phyloP scores from a whole-genome alignment of 2,888 invertebrate genomes.

The Sericinus montela region DNA sequence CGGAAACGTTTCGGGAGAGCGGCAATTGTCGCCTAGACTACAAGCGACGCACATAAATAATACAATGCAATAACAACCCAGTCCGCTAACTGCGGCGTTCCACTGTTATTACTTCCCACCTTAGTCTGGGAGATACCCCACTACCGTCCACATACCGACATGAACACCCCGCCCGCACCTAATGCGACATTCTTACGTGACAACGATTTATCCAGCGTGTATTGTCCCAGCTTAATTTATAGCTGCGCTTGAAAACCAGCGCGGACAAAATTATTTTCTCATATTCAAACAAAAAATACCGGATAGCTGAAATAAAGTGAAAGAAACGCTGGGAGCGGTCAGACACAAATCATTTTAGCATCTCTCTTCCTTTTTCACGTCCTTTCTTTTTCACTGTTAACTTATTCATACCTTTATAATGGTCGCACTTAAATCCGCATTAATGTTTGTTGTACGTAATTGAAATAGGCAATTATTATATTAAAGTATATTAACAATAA shows the following conservation, averaged over 20 bases:
- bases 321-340: slow-evolving; percentile 13
- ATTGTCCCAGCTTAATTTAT: slow-evolving; percentile 72
- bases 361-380: slow-evolving; percentile 9
- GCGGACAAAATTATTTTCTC: slow-evolving; percentile 54
- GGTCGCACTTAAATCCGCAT: neutral
- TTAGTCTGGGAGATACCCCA: slow-evolving; percentile 17
- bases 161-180: slow-evolving; percentile 37
- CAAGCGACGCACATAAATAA: slow-evolving; percentile 61
- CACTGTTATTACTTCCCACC: slow-evolving; percentile 60
- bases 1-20: slow-evolving; percentile 11
- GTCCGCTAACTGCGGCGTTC: slow-evolving; percentile 65
- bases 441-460: too few relatives aligned
- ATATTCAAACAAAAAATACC: slow-evolving; percentile 27
- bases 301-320: slow-evolving; percentile 15
- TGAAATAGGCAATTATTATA: too few relatives aligned
- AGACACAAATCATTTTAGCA: slow-evolving; percentile 18
- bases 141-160: slow-evolving; percentile 23
- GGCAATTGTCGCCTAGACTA: slow-evolving; percentile 49
- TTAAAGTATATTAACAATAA: too few relatives aligned
- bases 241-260: slow-evolving; percentile 55
- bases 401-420: slow-evolving; percentile 15
- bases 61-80: slow-evolving; percentile 67
- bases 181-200: slow-evolving; percentile 77
- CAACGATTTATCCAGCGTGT: slow-evolving; percentile 75
- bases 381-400: slow-evolving; percentile 1